These are phyloP conservation scores for Nephila pilipes DNA, from an alignment of 1,140 invertebrate species.

Conservation along the genomic window DNA sequence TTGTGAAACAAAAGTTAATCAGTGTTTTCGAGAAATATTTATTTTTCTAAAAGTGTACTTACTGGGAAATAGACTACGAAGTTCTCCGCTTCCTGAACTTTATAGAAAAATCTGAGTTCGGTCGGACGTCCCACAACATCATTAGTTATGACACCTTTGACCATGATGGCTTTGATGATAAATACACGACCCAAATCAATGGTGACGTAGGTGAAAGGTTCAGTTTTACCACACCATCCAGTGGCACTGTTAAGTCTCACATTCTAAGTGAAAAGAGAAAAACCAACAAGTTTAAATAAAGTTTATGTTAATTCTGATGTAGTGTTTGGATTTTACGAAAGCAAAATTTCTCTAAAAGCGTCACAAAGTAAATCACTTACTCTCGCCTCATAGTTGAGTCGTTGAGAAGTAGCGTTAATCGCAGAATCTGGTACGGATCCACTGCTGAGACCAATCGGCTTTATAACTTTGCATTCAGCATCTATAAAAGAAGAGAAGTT, in stretches of 20 bases:
- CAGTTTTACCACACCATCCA: constrained; percentile 95
- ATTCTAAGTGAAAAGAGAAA: constrained; percentile 84
- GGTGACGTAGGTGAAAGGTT: constrained; percentile 94
- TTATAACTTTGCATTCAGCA: constrained; percentile 96
- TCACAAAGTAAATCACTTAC: constrained; percentile 56
- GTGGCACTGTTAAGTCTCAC: constrained; percentile 95
- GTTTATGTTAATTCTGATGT: too few species aligned
- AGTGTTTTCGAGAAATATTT: too few species aligned
- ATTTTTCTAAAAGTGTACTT: constrained; percentile 44
- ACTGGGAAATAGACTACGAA: constrained; percentile 96
- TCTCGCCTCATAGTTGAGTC: constrained; percentile 80
- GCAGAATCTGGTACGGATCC: constrained; percentile 96
- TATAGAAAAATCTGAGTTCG: constrained; percentile 98
- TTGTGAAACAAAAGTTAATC: too few species aligned
- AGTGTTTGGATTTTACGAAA: too few species aligned
- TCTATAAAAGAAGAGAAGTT: constrained; percentile 83
- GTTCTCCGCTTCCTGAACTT: constrained; percentile 94
- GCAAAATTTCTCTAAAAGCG: too few species aligned
- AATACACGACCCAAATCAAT: constrained; percentile 95
- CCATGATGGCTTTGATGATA: constrained; percentile 91
- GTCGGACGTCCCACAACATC: constrained; percentile 96
- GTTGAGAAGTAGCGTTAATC: constrained; percentile 97
- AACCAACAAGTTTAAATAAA: too few species aligned
- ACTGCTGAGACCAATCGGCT: constrained; percentile 93
- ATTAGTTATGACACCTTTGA: constrained; percentile 94